Percentiles rank a stretch among this genome's conserved stretches.
These are phyloP conservation scores for Xiphorhynchus erythropygius DNA, from an alignment of 2,797 vertebrate species.

Conservation along the genomic window DNA sequence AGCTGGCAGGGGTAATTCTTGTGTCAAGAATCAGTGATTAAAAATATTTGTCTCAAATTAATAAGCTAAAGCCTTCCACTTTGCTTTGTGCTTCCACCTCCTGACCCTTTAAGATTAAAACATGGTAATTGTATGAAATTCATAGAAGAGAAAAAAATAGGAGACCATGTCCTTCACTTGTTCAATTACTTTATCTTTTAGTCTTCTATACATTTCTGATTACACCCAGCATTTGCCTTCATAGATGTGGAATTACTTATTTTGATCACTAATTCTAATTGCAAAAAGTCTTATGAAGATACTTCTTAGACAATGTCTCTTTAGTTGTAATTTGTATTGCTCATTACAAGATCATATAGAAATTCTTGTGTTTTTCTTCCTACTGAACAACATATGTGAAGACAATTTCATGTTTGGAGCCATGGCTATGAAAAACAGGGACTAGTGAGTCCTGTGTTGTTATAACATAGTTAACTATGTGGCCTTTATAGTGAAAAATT, in stretches of 20 bases:
- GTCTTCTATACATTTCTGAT: not conserved
- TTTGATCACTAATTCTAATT: not conserved
- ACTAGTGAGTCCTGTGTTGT: not conserved
- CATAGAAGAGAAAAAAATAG: not conserved
- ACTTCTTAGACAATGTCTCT: not conserved
- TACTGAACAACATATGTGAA: constrained; percentile 11
- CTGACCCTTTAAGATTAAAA: not conserved
- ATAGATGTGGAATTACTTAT: not conserved
- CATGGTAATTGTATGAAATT: not conserved
- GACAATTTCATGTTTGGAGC: constrained; percentile 50
- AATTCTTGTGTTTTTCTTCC: not conserved
- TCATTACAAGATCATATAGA: not conserved
- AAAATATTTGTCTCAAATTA: not conserved
- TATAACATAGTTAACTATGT: not conserved
- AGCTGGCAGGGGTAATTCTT: not conserved
- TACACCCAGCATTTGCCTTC: not conserved
- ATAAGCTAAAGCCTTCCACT: not conserved
- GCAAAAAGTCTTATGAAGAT: not conserved
- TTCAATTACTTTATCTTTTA: not conserved
- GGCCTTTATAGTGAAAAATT: not conserved
- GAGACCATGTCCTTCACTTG: not conserved
- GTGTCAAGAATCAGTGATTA: not conserved
- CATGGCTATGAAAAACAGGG: not conserved
- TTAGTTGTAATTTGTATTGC: not conserved
- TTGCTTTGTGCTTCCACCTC: not conserved